Percentiles rank a stretch among this genome's conserved stretches.
These are phyloP conservation scores for Cheilosia grossa DNA, from an alignment of 2,888 invertebrate species.

Conservation along the genomic window DNA sequence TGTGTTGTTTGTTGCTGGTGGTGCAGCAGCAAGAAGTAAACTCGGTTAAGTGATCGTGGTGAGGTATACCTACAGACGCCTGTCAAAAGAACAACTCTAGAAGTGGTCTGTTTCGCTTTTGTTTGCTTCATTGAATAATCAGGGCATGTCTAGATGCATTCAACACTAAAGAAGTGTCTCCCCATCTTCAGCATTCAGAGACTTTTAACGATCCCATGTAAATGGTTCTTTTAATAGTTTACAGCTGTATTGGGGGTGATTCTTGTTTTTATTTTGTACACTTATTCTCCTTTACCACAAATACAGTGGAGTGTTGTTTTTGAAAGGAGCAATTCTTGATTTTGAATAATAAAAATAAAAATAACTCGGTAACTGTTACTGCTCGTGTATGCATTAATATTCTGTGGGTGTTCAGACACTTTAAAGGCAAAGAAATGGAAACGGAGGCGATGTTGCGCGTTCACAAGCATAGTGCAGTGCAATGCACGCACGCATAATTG, in stretches of 20 bases:
- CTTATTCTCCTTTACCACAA: too few relatives aligned
- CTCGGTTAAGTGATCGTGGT: conserved; percentile 64
- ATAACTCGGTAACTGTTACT: neutral
- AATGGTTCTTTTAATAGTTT: too few relatives aligned
- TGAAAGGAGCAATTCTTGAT: neutral
- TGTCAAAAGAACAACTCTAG: neutral
- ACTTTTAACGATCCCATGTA: too few relatives aligned
- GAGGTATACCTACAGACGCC: conserved; percentile 12
- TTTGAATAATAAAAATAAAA: neutral
- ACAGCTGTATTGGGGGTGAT: too few relatives aligned
- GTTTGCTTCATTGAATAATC: too few relatives aligned
- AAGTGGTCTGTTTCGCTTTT: too few relatives aligned
- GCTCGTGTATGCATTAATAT: conserved; percentile 46
- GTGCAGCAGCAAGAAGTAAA: conserved; percentile 48
- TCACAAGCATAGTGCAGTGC: conserved; percentile 52
- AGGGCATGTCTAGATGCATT: too few relatives aligned
- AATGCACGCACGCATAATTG: conserved; percentile 63
- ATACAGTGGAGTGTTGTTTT: neutral
- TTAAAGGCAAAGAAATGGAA: conserved; percentile 26
- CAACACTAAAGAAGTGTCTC: too few relatives aligned
- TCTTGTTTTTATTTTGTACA: too few relatives aligned
- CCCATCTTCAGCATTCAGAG: too few relatives aligned
- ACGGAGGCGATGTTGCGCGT: conserved; percentile 11
- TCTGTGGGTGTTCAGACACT: conserved; percentile 48
- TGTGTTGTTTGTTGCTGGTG: conserved; percentile 35